These are phyloP conservation scores for Amblyteles armatorius DNA, from an alignment of 2,888 invertebrate species.

Conservation along the genomic window DNA sequence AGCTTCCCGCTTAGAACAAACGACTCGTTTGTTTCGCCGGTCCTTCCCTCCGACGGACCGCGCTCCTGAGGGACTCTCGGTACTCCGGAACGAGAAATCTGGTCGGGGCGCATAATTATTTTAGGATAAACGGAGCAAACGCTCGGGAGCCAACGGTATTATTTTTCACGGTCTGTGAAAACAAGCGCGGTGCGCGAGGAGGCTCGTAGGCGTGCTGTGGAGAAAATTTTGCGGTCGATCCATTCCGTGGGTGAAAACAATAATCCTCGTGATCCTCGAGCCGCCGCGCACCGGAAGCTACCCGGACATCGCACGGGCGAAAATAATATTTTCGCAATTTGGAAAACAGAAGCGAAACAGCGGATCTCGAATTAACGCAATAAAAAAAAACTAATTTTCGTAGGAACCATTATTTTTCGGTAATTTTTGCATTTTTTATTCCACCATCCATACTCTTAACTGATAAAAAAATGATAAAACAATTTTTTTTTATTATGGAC, in stretches of 20 bases:
- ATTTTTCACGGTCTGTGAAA: constrained; percentile 67
- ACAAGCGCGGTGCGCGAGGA: constrained; percentile 35
- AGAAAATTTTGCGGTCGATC: constrained; percentile 19
- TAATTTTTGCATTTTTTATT: no score
- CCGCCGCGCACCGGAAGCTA: constrained; percentile 41
- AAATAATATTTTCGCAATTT: constrained; percentile 50
- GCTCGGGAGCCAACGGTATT: constrained; percentile 32
- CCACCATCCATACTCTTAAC: no score
- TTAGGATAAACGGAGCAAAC: constrained; percentile 43
- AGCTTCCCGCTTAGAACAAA: constrained; percentile 70
- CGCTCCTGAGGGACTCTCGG: constrained; percentile 45
- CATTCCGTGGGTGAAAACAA: constrained; percentile 14
- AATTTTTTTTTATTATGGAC: no score
- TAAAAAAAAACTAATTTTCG: no score
- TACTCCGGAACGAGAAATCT: constrained; percentile 59
- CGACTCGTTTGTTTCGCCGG: constrained; percentile 67
- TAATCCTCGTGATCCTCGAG: constrained; percentile 21
- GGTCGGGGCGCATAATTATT: constrained; percentile 64
- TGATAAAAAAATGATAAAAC: no score
- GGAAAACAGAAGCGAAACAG: constrained; percentile 21
- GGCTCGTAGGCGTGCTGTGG: neutral
- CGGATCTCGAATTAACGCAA: neutral
- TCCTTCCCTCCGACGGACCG: constrained; percentile 30
- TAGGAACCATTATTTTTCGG: no score
- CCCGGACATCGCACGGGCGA: neutral